Evolutionary conservation across 2,797 vertebrate genomes (phyloP), one percentile per base, ranked within the genome.

Genomic region (Bradypodion ventrale): DNA sequence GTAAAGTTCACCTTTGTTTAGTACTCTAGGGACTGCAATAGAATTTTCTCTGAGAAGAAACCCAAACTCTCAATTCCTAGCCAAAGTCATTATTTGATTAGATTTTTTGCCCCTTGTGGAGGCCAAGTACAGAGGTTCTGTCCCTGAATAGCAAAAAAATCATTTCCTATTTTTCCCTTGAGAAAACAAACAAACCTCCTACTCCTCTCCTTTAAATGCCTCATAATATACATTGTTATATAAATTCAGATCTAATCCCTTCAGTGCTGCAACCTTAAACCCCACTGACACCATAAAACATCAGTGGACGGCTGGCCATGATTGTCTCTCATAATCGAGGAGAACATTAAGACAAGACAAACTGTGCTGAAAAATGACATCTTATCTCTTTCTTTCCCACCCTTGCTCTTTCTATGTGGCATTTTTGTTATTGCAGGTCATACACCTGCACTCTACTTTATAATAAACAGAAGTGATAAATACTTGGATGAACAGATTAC

Each of bases 281-380:
- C 87, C 75, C 78, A 52, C 73, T 85, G 88, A 88, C 80, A 78
- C 82, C 90, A 88, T 93, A 93, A 95, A 90, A 62, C 90, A 93
- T 82, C 23, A 0, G 68, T 2, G 0, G 40, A 63, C 75, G 63
- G 75, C 84, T 63, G 80, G 63, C 23, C 72, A 10, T 85, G 83
- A 91, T 85, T 46, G 19, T 91, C 89, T 68, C 87, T 80, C 84
- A 44, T 91, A 89, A 93, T 93, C 89, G 72, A 82, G 49, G 40
- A 42, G 88, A 87, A 72, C 90, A 82, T 92, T 89, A 93, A 85
- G 88, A 32, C 87, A 87, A 93, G 87, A 90, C 77, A 92, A 90
- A 93, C 59, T 5, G 23, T 8, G 79, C 83, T 88, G 92, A 90
- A 81, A 93, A 89, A 89, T 86, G 90, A 88, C 90, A 87, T 60